Evolutionary conservation across 2,888 invertebrate species (phyloP).

Genomic region (Eupithecia vulgata): DNA sequence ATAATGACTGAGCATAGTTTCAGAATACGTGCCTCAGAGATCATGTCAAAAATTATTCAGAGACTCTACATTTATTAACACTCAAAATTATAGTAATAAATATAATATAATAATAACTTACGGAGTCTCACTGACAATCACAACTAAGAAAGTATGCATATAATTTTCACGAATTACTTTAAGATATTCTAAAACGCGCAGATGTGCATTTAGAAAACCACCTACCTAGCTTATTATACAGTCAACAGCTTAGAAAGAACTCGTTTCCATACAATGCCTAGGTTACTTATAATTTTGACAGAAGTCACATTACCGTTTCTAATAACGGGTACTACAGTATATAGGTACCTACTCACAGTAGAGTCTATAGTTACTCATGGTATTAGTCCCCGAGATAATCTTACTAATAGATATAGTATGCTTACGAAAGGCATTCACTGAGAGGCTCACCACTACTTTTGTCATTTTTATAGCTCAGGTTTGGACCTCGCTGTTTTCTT

Average conservation of each 20-base stretch:
- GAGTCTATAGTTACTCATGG: background rate
- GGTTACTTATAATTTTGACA: background rate
- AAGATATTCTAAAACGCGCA: background rate
- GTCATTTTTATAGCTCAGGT: background rate
- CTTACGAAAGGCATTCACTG: background rate
- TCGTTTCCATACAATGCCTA: slow-evolving; percentile 5
- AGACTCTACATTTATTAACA: too few relatives aligned
- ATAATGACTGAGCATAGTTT: too few relatives aligned
- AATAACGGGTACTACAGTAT: background rate
- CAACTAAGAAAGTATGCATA: background rate
- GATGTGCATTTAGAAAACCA: background rate
- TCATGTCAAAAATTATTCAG: too few relatives aligned
- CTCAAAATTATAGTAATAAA: too few relatives aligned
- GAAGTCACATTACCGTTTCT: background rate
- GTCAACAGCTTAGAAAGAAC: background rate
- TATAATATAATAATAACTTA: too few relatives aligned
- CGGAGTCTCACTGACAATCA: background rate
- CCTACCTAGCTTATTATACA: background rate
- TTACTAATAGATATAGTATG: background rate
- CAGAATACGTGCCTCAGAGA: too few relatives aligned
- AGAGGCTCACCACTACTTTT: background rate
- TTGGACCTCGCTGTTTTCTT: background rate
- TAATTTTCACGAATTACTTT: background rate
- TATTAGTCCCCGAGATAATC: background rate
- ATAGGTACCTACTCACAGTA: background rate